Conservation (phyloP, 2,888 invertebrate species). For the Sussaba pulchella region DNA sequence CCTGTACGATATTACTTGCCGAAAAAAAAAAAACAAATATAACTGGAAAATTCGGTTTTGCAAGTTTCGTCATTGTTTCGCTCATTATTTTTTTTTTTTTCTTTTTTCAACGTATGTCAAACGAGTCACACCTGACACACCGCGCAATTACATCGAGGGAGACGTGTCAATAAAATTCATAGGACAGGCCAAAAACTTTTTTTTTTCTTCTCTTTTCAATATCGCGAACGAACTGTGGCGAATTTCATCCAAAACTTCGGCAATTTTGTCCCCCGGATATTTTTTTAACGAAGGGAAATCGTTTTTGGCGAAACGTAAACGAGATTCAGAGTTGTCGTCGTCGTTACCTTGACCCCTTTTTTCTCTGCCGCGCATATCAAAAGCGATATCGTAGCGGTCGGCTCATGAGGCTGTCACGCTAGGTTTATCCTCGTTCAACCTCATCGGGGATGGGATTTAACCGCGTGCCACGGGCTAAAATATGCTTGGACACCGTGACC, state of each 20-base stretch:
- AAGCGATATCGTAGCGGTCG: conserved; percentile 37
- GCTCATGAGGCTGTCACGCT: background rate
- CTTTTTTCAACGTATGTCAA: conserved; percentile 57
- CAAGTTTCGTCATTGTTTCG: conserved; percentile 14
- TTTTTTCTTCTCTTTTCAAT: background rate
- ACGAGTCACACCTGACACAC: conserved; percentile 38
- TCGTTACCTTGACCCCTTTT: conserved; percentile 56
- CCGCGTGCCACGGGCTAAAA: conserved; percentile 85
- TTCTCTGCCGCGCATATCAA: conserved; percentile 23
- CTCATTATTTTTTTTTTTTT: conserved; percentile 14
- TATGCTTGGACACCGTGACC: conserved; percentile 96
- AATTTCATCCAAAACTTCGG: conserved; percentile 48
- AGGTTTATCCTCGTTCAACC: conserved; percentile 49
- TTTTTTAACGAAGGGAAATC: conserved; percentile 68
- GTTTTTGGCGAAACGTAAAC: conserved; percentile 53
- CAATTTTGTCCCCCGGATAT: conserved; percentile 59
- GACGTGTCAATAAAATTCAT: conserved; percentile 56
- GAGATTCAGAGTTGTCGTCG: conserved; percentile 57
- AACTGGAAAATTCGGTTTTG: conserved; percentile 13
- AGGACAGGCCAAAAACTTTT: conserved; percentile 50
- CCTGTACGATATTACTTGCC: conserved; percentile 37
- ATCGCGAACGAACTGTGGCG: conserved; percentile 50
- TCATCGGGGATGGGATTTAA: conserved; percentile 53
- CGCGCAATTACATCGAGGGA: conserved; percentile 42
- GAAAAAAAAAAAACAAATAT: conserved; percentile 35